Percentiles rank a stretch among this genome's conserved stretches.
Conservation (phyloP, 1,140 invertebrate genomes). For the Rhopalosiphum padi region DNA sequence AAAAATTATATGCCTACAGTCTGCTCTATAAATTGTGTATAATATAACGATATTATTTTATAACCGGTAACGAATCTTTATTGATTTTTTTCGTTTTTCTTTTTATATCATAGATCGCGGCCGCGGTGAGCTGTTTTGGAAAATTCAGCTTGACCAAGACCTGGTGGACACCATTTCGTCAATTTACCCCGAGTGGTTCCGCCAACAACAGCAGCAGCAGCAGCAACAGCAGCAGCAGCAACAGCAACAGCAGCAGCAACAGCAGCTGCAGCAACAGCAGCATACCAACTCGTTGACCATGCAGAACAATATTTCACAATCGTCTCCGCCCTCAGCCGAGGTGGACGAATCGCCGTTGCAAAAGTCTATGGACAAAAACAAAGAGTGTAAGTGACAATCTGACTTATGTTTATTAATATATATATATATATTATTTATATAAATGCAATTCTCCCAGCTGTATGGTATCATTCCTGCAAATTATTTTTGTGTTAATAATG, state of each 20-base stretch:
- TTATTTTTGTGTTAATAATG: neutral
- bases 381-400: constrained; percentile 85
- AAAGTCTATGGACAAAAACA: constrained; percentile 93
- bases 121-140: constrained; percentile 74
- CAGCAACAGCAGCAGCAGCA: constrained; percentile 43
- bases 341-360: constrained; percentile 93
- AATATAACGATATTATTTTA: neutral
- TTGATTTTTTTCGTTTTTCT: neutral
- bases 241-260: constrained; percentile 37
- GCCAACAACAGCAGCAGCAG: constrained; percentile 64
- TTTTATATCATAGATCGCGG: constrained; percentile 24
- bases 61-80: neutral
- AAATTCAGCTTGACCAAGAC: constrained; percentile 88
- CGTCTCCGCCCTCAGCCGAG: constrained; percentile 77
- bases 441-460: neutral
- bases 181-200: constrained; percentile 92
- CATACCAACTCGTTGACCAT: constrained; percentile 34
- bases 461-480: neutral
- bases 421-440: neutral
- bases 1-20: neutral
- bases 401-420: neutral
- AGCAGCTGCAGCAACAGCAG: constrained; percentile 50
- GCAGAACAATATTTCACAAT: constrained; percentile 54
- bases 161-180: constrained; percentile 86
- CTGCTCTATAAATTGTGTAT: neutral